Conservation (phyloP, 2,888 invertebrate species). For the Mongoloraphidia duomilia region DNA sequence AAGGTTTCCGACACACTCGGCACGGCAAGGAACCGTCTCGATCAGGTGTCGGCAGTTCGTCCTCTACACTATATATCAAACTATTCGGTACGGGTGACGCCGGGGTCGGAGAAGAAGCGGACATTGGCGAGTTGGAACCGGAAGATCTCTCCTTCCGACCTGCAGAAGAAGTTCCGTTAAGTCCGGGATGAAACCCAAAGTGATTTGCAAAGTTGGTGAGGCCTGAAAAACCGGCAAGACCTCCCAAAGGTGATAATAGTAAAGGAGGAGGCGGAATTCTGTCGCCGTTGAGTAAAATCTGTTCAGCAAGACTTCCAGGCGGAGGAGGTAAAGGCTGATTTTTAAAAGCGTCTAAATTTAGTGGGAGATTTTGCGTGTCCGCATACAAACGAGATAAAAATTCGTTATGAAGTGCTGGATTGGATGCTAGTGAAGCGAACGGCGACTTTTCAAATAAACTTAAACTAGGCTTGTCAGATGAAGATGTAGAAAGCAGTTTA, state of each 20-base stretch:
- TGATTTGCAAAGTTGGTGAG: constrained; percentile 28
- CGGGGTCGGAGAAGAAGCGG: constrained; percentile 33
- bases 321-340: constrained; percentile 32
- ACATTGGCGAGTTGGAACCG: constrained; percentile 37
- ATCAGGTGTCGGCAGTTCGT: constrained; percentile 49
- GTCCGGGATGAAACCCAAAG: constrained; percentile 26
- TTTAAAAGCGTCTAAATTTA: constrained; percentile 51
- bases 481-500: constrained; percentile 65
- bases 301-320: constrained; percentile 30
- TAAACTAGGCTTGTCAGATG: constrained; percentile 35
- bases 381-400: constrained; percentile 65
- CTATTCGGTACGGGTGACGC: constrained; percentile 19
- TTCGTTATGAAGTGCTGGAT: constrained; percentile 60
- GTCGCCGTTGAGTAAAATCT: constrained; percentile 33
- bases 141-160: constrained; percentile 31
- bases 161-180: constrained; percentile 28
- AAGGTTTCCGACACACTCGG: constrained; percentile 50
- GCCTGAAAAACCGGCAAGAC: constrained; percentile 39
- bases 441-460: constrained; percentile 34
- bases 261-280: constrained; percentile 40
- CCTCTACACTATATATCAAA: constrained; percentile 47
- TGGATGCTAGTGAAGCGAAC: constrained; percentile 40
- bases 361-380: constrained; percentile 43
- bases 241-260: constrained; percentile 41
- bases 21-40: constrained; percentile 53